phyloP scores from a whole-genome alignment of 2,113 vertebrate species.

The Etheostoma spectabile region DNA sequence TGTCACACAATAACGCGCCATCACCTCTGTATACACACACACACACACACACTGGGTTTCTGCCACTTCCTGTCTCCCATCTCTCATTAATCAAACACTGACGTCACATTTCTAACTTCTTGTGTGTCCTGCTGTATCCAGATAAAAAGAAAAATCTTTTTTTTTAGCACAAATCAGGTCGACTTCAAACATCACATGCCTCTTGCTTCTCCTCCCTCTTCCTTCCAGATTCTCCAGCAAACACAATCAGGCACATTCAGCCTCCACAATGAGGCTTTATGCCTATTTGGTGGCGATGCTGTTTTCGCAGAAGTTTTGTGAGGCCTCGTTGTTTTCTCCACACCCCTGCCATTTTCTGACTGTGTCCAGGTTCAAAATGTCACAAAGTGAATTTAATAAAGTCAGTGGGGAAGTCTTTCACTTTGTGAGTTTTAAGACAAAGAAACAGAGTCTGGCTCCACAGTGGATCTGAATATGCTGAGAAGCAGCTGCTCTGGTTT shows the following conservation, averaged over 20 bases:
- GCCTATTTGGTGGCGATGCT: constrained; percentile 62
- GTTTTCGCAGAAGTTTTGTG: constrained; percentile 69
- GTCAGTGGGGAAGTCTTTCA: constrained; percentile 24
- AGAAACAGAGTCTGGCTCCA: constrained; percentile 9
- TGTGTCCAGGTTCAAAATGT: constrained; percentile 64
- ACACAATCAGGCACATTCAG: constrained; percentile 82
- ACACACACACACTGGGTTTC: background rate
- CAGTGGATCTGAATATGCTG: constrained; percentile 22
- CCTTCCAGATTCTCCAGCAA: constrained; percentile 66
- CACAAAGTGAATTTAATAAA: constrained; percentile 66
- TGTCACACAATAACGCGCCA: constrained; percentile 5
- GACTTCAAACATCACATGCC: constrained; percentile 68
- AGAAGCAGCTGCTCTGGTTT: constrained; percentile 17
- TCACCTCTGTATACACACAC: constrained; percentile 5
- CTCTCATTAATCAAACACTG: constrained; percentile 5
- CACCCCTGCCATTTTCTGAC: constrained; percentile 4
- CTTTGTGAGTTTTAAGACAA: constrained; percentile 24
- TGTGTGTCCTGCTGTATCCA: background rate
- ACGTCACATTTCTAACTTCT: background rate
- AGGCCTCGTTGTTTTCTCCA: constrained; percentile 77
- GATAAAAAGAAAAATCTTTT: background rate
- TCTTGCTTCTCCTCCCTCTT: constrained; percentile 53
- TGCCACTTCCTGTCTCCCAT: constrained; percentile 17
- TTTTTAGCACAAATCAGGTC: constrained; percentile 40
- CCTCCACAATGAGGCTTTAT: constrained; percentile 82